Evolutionary conservation across 37 sponge, comb jelly and placozoan species (phyloP).

Genomic region (Agelas oroides): DNA sequence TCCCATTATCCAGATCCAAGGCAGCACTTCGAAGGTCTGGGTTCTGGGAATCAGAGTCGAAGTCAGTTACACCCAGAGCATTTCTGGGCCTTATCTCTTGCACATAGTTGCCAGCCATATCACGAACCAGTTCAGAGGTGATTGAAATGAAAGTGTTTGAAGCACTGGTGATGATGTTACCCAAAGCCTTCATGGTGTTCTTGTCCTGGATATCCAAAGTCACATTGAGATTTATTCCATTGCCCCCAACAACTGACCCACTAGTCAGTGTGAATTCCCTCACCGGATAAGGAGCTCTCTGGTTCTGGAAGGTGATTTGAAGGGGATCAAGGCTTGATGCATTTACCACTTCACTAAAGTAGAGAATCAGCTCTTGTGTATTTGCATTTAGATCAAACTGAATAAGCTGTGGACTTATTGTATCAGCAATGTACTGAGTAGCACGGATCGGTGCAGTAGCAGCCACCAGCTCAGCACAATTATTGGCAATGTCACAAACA

Average conservation of each 20-base stretch:
- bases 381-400: slow-evolving; percentile 73
- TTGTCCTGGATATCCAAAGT: slow-evolving; percentile 49
- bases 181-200: slow-evolving; percentile 65
- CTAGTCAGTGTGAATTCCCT: slow-evolving; percentile 45
- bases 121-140: slow-evolving; percentile 75
- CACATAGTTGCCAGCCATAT: slow-evolving; percentile 80
- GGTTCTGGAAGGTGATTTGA: slow-evolving; percentile 75
- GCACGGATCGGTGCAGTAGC: slow-evolving; percentile 42
- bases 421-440: slow-evolving; percentile 52
- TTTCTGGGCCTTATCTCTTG: slow-evolving; percentile 62
- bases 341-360: slow-evolving; percentile 82
- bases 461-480: slow-evolving; percentile 54
- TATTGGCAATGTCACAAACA: slow-evolving; percentile 74
- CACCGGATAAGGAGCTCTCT: slow-evolving; percentile 42
- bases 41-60: slow-evolving; percentile 52
- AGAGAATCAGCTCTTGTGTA: slow-evolving; percentile 51
- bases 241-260: slow-evolving; percentile 6
- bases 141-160: slow-evolving; percentile 81
- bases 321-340: slow-evolving; percentile 55
- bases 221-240: slow-evolving; percentile 43
- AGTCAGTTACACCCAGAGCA: slow-evolving; percentile 45
- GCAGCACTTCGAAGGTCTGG: slow-evolving; percentile 50
- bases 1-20: slow-evolving; percentile 69
- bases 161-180: slow-evolving; percentile 58
- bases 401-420: slow-evolving; percentile 63